These are phyloP conservation scores for Mamestra configurata DNA, from an alignment of 1,140 invertebrate genomes.

Conservation along the genomic window DNA sequence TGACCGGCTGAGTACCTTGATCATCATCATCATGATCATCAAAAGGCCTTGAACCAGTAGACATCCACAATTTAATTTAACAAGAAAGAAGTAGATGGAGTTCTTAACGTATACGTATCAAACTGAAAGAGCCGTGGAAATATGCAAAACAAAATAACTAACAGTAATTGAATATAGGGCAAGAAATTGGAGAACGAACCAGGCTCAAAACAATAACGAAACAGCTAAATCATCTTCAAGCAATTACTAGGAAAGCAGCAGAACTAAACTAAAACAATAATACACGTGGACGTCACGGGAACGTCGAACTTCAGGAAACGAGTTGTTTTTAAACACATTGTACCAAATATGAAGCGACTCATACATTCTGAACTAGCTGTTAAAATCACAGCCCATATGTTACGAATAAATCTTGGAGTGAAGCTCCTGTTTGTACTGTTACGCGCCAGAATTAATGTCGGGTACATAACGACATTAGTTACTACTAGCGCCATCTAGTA, in stretches of 20 bases:
- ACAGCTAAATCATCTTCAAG: slow-evolving; percentile 29
- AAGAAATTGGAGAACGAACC: neutral
- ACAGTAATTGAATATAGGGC: neutral
- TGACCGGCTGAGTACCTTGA: too few relatives aligned
- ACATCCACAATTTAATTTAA: too few relatives aligned
- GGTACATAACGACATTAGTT: too few relatives aligned
- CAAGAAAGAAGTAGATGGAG: neutral
- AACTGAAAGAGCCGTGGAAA: neutral
- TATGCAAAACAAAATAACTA: neutral
- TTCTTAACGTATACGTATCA: neutral
- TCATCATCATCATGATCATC: too few relatives aligned
- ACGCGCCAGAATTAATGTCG: too few relatives aligned
- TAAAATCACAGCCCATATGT: slow-evolving; percentile 12
- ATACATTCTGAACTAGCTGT: neutral
- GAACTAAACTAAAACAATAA: slow-evolving; percentile 20
- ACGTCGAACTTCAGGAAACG: slow-evolving; percentile 11
- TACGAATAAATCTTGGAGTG: neutral
- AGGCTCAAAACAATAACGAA: neutral
- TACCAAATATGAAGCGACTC: slow-evolving; percentile 5
- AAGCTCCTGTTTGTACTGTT: too few relatives aligned
- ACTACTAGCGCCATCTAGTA: too few relatives aligned
- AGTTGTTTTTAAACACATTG: slow-evolving; percentile 10
- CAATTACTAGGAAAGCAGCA: slow-evolving; percentile 27
- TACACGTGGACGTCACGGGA: slow-evolving; percentile 33
- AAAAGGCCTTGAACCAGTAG: too few relatives aligned